Base-by-base conservation (phyloP, 64 coral and sea anemone species). In the Pocillopora verrucosa region DNA sequence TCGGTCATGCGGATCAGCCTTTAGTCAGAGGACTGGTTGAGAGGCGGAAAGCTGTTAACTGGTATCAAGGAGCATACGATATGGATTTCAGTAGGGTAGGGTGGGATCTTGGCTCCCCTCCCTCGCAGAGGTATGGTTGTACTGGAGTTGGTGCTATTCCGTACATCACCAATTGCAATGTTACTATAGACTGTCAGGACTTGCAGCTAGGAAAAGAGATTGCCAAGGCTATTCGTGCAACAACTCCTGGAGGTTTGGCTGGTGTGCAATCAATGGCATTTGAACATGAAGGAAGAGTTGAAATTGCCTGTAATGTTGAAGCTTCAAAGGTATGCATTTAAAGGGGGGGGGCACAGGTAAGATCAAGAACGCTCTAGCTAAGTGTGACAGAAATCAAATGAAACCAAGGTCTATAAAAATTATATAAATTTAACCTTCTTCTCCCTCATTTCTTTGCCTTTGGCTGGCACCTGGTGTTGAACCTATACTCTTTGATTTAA, bases 221-320 rank as follows among this genome's bases (percentile, higher is more conserved):
- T 65, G 96, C 96, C 61, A 88, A 78, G 77, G 76, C 87, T 20
- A 92, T 98, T 25, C 92, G 96, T 80, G 90, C 93, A 14, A 77
- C 90, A 41, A 88, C 87, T 36, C 91, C 96, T 36, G 93, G 91
- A 22, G 96, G 96, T 12, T 61, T 98, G 14, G 75, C 75, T 69
- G 96, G 96, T 65, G 96, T 98, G 9, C 96, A 98, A 58, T 90
- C 93, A 0, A 98, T 98, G 96, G 96, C 96, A 35, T 98, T 98
- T 65, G 16, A 92, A 16, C 96, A 98, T 78, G 87, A 98, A 26
- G 96, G 87, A 73, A 95, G 74, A 82, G 76, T 98, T 74, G 96
- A 98, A 76, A 98, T 98, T 88, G 96, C 93, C 22, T 98, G 96
- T 89, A 98, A 98, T 95, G 88, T 98, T 34, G 96, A 98, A 77